Evolutionary conservation across 2,888 invertebrate genomes (phyloP).

Genomic region (Flabesymbios commensalis): DNA sequence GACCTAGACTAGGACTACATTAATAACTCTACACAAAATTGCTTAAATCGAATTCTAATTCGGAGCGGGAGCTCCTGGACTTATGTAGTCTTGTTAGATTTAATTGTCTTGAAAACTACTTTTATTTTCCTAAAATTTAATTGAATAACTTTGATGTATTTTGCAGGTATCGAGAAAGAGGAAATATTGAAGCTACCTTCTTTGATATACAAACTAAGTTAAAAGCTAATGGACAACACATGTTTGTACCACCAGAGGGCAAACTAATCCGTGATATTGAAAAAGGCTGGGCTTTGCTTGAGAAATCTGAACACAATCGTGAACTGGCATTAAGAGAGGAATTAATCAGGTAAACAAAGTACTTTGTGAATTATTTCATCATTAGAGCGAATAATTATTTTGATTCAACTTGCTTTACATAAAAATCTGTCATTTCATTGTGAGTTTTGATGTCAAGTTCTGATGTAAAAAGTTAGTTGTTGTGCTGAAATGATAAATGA

Average conservation of each 20-base stretch:
- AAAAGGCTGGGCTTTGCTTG: slow-evolving; percentile 88
- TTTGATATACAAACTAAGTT: slow-evolving; percentile 96
- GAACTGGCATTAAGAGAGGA: slow-evolving; percentile 92
- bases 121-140: too few species aligned
- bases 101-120: too few species aligned
- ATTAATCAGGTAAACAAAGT: slow-evolving; percentile 75
- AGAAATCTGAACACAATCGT: slow-evolving; percentile 89
- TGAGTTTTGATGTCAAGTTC: background rate
- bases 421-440: too few species aligned
- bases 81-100: too few species aligned
- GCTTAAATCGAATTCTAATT: too few species aligned
- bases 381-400: too few species aligned
- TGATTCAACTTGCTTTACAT: too few species aligned
- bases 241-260: slow-evolving; percentile 68
- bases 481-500: background rate
- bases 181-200: slow-evolving; percentile 88
- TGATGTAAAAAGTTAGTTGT: background rate
- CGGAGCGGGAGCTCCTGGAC: too few species aligned
- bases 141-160: background rate
- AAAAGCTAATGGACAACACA: slow-evolving; percentile 77
- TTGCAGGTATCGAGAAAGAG: slow-evolving; percentile 87
- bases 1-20: too few species aligned
- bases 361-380: too few species aligned
- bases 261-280: slow-evolving; percentile 93
- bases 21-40: too few species aligned